Base-by-base conservation (phyloP, 2,888 invertebrate species). In the Caenorhabditis sp. region DNA sequence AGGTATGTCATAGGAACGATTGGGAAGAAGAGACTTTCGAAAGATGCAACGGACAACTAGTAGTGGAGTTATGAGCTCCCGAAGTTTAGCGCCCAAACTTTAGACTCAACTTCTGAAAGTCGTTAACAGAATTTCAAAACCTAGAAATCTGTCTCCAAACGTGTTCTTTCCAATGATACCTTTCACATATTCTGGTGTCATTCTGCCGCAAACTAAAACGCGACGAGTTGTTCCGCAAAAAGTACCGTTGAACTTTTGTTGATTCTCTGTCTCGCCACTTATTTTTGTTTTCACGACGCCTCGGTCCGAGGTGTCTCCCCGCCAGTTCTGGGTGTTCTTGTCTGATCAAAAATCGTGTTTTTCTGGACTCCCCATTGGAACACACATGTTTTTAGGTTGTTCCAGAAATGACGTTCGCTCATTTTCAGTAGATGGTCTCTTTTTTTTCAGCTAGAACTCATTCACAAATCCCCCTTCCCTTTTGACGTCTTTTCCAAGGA, bases 341-440 rank as follows among this genome's bases (percentile, higher is more conserved):
- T 41, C 41, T 63, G 66, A 51, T 66, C 66, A 35, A 28, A 66
- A 66, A 66, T 66, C 49, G 22, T 66, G 44, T 63, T 63, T 26
- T 41, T 63, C 14, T 19, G 19, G 22, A 38, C 19, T 16, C 38
- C 14, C 4, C 12, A 7, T 22, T 59, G n/a, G 38, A 24, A 12
- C 4, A 24, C 10, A 14, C 28, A 16, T 8, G 44, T 38, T 63
- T 63, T 44, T 63, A 26, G 16, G 61, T 47, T 47, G n/a, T 47
- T 7, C 4, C 2, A 19, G 2, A 63, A n/a, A 47, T 63, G 63
- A 63, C 44, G 63, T 63, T 12, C 1, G 6, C 26, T 28, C 0
- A 19, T 47, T 47, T 28, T 44, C 2, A n/a, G n/a, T n/a, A n/a
- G 14, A 26, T 38, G 12, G 38, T 38, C n/a, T n/a, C n/a, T 38